A percentile compares a stretch with the other conserved stretches of the same genome.
These are phyloP conservation scores for Nasonia giraulti DNA, from an alignment of 1,140 invertebrate species.

Conservation along the genomic window DNA sequence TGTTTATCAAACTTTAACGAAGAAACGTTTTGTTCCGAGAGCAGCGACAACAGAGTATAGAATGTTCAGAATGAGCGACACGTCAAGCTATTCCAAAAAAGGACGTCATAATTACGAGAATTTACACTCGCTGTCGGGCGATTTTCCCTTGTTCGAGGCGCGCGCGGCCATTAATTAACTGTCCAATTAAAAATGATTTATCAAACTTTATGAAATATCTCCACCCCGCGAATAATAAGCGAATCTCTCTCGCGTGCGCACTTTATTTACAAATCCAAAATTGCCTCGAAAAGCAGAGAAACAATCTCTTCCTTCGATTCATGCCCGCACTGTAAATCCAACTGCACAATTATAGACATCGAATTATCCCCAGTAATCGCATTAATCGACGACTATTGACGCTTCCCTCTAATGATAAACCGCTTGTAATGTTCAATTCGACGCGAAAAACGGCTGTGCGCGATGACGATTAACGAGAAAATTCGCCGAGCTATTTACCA, in stretches of 20 bases:
- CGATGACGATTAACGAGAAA: constrained; percentile 36
- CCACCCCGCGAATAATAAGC: background rate
- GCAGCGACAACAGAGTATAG: background rate
- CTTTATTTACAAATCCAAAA: background rate
- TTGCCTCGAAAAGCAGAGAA: background rate
- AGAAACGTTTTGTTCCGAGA: too few species aligned
- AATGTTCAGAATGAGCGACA: too few species aligned
- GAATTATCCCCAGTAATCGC: background rate
- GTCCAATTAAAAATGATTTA: constrained; percentile 32
- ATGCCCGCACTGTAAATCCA: background rate
- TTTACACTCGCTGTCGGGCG: too few species aligned
- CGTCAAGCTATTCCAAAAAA: too few species aligned
- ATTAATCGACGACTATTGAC: constrained; percentile 17
- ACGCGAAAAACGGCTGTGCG: background rate
- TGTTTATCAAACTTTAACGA: background rate
- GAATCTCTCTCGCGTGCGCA: background rate
- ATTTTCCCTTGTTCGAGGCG: too few species aligned
- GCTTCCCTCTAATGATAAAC: background rate
- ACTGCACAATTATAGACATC: background rate
- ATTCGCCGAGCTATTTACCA: constrained; percentile 20
- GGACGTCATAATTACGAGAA: too few species aligned
- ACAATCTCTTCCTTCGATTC: background rate
- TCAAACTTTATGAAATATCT: background rate
- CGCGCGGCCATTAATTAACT: background rate
- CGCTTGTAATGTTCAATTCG: background rate